Base-by-base conservation (phyloP, 2,888 invertebrate genomes). In the Odontomyia ornata region DNA sequence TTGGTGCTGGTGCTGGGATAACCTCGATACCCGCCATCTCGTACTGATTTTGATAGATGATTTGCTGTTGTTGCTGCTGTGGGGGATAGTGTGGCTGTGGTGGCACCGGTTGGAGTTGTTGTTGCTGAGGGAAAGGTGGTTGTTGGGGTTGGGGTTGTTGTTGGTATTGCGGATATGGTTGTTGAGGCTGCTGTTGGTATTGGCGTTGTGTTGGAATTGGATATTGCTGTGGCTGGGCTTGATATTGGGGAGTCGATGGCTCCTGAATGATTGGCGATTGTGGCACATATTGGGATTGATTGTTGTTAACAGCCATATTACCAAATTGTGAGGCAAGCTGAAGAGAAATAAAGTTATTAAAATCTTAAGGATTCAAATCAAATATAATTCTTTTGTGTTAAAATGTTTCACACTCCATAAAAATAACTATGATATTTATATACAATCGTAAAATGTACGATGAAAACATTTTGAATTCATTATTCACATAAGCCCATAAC, bases 21-120 rank as follows among this genome's bases (percentile, higher is more conserved):
- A 30, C 67, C 11, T 82, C 79, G 80, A 81, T 65, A 81, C 81
- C 83, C 80, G 82, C 84, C 80, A 86, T 79, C 77, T 86, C 86
- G 76, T 83, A 86, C 80, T 86, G 86, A 83, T 86, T 86, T 81
- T 86, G 86, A 83, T 86, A 86, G 79, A 86, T 85, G 77, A 86
- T 86, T 76, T 86, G 86, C 9, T 83, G 83, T 9, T 79, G 80
- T 52, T 78, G 80, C 28, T 81, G 81, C 18, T 81, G 82, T 27
- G 80, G 81, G 36, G 80, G 76, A 56, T 52, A 71, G 11, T 21
- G 60, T 75, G n/a, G 69, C 52, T 65, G 75, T 9, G 57, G 65
- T 15, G 9, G 27, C 18, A 21, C 65, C 64, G 79, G 80, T 28
- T 81, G 81, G n/a, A n/a, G n/a, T n/a, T 81, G 82, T 28, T 80